Evolutionary conservation across 2,797 vertebrate species (phyloP).

Genomic region (Anabacerthia variegaticeps): DNA sequence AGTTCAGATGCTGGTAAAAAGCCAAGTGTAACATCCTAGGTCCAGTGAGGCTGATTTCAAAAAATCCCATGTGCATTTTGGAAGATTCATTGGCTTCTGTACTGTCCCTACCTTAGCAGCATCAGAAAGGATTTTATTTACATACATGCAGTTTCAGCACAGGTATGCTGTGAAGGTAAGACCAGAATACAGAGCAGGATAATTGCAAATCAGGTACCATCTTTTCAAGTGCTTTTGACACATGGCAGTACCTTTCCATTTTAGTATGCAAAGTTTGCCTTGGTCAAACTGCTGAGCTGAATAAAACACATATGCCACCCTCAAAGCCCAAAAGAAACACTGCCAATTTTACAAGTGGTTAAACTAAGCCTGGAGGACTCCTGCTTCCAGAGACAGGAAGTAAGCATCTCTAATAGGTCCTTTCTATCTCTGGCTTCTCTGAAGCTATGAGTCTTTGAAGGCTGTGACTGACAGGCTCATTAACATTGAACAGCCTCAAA

Average conservation of each 20-base stretch:
- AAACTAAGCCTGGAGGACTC: slow-evolving; percentile 8
- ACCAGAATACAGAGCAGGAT: neutral
- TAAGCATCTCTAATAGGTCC: neutral
- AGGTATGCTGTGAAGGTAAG: neutral
- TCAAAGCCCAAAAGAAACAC: neutral
- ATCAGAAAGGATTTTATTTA: neutral
- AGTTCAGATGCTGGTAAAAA: neutral
- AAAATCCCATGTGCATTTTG: neutral
- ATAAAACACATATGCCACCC: neutral
- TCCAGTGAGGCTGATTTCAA: neutral
- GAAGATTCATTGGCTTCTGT: neutral
- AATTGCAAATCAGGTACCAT: neutral
- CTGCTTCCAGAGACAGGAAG: neutral
- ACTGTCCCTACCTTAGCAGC: neutral
- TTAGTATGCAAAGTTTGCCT: neutral
- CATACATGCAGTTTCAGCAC: neutral
- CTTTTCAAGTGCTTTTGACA: neutral
- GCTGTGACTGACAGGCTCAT: slow-evolving; percentile 46
- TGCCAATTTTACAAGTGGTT: neutral
- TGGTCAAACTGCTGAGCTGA: neutral
- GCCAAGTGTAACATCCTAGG: neutral
- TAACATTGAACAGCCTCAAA: slow-evolving; percentile 34
- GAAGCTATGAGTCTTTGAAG: slow-evolving; percentile 33
- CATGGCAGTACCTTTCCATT: neutral
- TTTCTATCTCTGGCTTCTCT: neutral